Base-by-base conservation (phyloP, 2,113 vertebrate species). In the Callocephalon fimbriatum region DNA sequence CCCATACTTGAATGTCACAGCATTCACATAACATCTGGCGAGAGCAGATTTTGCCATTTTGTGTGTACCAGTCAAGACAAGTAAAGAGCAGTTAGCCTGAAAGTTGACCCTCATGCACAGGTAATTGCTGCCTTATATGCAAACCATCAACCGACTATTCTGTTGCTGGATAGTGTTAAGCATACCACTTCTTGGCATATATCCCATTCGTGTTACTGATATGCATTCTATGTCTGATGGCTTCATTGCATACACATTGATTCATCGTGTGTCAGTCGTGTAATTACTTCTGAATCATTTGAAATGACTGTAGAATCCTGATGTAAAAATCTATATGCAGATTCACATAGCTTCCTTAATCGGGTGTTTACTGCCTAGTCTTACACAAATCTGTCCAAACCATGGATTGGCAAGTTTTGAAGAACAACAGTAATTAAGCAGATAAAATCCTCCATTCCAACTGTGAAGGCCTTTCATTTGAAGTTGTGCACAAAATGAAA, bases 201-300 rank as follows among this genome's bases (percentile, higher is more conserved):
- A 35, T 10, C 74, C 40, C 19, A 15, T 56, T 95, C 77, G 44
- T 59, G 53, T 90, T 70, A 51, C 71, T 38, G 63, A 54, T 56
- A 35, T 0, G 6, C 38, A 2, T 62, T 78, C 31, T 63, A 8
- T 40, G 31, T 38, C 67, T 20, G 27, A 61, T 35, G 22, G 48
- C 76, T 91, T 35, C 38, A 35, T 77, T 77, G 95, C 95, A 96
- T 63, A 82, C 63, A 14, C 92, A 92, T 75, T 65, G 88, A 88
- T 76, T 94, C 82, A 92, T 93, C 71, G 15, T n/a, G 66, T 72
- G 66, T 90, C 77, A 85, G 65, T 89, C 78, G 23, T 65, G 63
- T 97, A 94, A 93, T 95, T 85, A 78, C 54, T 71, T 93, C 82
- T 35, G 59, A 95, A 88, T 87, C 59, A 77, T 89, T 42, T 63